Evolutionary conservation across 2,888 invertebrate genomes (phyloP), one percentile per base, ranked within the genome.

Genomic region (Eristalinus sepulchralis): DNA sequence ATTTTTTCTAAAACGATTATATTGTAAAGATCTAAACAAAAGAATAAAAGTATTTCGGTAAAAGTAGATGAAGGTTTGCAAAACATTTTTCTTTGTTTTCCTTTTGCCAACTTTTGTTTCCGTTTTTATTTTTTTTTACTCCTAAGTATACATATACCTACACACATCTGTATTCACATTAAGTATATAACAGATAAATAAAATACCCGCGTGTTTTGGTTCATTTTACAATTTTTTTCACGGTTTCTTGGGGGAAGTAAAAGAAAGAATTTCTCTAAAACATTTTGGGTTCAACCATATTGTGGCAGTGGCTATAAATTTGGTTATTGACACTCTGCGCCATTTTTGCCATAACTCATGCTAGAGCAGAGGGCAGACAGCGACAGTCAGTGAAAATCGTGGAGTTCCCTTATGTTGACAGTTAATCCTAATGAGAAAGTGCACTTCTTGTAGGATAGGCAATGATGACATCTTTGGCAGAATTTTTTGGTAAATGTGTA

Each of bases 1-100:
- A n/a, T 64, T 73, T 75, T 57, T 75, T 47, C 36, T 47, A 36
- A 78, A 64, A 27, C 27, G 20, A 39, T 22, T 17, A 53, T 57
- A 22, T 64, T 36, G 17, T 36, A 66, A 80, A 76, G 66, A 63
- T 34, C 57, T 66, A 70, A 72, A 76, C 53, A 68, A 85, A 82
- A 86, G 60, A 79, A 79, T 59, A 87, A 83, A 73, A 87, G 63
- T 27, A 70, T 75, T 73, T 86, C 71, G 86, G 86, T 86, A 88
- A 88, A 88, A 84, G 88, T 88, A 88, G 87, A 88, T 88, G 88
- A 88, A 88, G 88, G 88, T 88, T 88, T 88, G 88, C 86, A 75
- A 86, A 75, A 78, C 64, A 86, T 72, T 78, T 71, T 86, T 83
- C 83, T 86, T 86, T 86, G 86, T 86, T 86, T 86, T 86, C 79